Conservation (phyloP, 2,113 vertebrate genomes). For the Catharus bicknelli region DNA sequence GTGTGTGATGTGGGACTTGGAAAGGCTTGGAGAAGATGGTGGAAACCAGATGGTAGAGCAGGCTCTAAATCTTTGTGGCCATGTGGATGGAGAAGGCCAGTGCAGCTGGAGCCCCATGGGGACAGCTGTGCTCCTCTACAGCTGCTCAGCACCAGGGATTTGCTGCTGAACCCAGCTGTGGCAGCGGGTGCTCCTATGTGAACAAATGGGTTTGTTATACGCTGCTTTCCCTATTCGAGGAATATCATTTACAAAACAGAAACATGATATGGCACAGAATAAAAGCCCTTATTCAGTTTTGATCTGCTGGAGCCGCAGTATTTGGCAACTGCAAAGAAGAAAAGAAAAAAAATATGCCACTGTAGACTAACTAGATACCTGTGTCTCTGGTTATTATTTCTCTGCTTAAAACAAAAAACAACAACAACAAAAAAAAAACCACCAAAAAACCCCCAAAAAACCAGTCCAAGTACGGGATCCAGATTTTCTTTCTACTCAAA, state of each 20-base stretch:
- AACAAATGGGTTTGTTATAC: background rate
- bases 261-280: background rate
- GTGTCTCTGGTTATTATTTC: background rate
- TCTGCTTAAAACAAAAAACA: background rate
- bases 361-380: background rate
- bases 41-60: background rate
- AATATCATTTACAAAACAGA: background rate
- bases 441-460: background rate
- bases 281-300: background rate
- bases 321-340: background rate
- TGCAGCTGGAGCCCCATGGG: background rate
- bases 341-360: background rate
- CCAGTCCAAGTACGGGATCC: background rate
- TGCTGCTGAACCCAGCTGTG: background rate
- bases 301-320: background rate
- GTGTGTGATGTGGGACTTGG: background rate
- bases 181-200: accelerated
- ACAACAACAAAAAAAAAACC: background rate
- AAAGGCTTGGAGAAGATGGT: background rate
- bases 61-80: accelerated
- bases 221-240: background rate
- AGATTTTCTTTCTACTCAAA: background rate
- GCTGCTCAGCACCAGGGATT: accelerated
- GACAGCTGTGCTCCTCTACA: background rate
- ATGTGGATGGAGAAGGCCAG: accelerated